These are phyloP conservation scores for Torymus texanus DNA, from an alignment of 2,888 invertebrate genomes.

Conservation along the genomic window DNA sequence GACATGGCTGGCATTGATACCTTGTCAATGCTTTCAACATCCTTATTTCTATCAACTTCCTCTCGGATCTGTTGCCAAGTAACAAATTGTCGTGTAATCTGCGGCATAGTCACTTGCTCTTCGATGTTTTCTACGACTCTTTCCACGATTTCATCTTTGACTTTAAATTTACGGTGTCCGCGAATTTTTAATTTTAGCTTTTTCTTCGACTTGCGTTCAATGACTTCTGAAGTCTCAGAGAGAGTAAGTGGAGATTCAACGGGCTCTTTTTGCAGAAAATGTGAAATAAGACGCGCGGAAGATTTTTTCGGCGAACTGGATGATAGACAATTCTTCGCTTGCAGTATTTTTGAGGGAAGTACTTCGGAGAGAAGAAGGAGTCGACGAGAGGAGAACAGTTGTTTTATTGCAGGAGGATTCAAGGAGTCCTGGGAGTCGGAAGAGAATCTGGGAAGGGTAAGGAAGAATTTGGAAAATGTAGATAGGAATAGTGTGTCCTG, in stretches of 20 bases:
- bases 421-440: conserved; percentile 39
- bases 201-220: conserved; percentile 1
- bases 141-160: neutral
- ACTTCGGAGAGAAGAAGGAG: conserved; percentile 46
- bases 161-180: neutral
- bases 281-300: conserved; percentile 9
- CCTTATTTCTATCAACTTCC: neutral
- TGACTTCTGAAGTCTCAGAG: neutral
- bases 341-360: conserved; percentile 42
- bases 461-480: neutral
- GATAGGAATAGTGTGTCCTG: no score
- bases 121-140: conserved; percentile 1
- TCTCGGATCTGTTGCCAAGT: conserved; percentile 65
- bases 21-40: conserved; percentile 30
- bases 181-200: neutral
- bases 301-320: conserved; percentile 30
- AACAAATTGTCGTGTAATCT: conserved; percentile 36
- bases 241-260: neutral
- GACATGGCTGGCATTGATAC: conserved; percentile 40
- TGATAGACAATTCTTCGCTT: conserved; percentile 4
- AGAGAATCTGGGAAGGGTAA: conserved; percentile 12
- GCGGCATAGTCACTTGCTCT: neutral
- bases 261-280: conserved; percentile 11
- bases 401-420: conserved; percentile 31
- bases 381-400: conserved; percentile 46